Evolutionary conservation across 2,888 invertebrate species (phyloP).

Genomic region (Polymixis lichenea): DNA sequence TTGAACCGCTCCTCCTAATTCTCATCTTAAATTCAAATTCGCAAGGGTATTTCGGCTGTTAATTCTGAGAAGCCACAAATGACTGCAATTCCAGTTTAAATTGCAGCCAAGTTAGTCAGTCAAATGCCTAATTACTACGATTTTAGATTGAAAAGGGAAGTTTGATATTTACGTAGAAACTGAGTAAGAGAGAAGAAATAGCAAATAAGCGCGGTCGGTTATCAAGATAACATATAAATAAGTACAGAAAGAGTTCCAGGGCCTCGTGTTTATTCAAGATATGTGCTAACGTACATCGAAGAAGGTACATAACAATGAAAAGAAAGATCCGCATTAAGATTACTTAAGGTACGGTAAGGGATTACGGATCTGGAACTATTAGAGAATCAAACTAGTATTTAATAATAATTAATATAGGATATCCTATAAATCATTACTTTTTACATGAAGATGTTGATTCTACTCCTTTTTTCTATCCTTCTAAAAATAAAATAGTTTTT

Average conservation of each 20-base stretch:
- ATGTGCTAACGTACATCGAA: not conserved
- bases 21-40: conserved; percentile 16
- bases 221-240: conserved; percentile 1
- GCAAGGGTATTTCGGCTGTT: conserved; percentile 12
- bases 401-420: not conserved
- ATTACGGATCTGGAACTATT: not conserved
- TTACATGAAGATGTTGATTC: not conserved
- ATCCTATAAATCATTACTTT: not conserved
- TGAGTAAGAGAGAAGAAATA: not conserved
- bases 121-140: not conserved
- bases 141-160: not conserved
- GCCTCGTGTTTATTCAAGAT: not conserved
- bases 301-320: no score
- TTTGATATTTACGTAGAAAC: conserved; percentile 1
- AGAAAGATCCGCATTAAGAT: not conserved
- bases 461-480: not conserved
- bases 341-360: not conserved
- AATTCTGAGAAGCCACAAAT: conserved; percentile 13
- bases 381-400: not conserved
- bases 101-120: conserved; percentile 1
- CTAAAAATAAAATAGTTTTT: not conserved
- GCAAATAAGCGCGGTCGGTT: not conserved
- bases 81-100: conserved; percentile 16
- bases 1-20: conserved; percentile 12
- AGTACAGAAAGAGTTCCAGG: not conserved